Evolutionary conservation across 2,888 invertebrate species (phyloP).

Genomic region (Spisula solida): DNA sequence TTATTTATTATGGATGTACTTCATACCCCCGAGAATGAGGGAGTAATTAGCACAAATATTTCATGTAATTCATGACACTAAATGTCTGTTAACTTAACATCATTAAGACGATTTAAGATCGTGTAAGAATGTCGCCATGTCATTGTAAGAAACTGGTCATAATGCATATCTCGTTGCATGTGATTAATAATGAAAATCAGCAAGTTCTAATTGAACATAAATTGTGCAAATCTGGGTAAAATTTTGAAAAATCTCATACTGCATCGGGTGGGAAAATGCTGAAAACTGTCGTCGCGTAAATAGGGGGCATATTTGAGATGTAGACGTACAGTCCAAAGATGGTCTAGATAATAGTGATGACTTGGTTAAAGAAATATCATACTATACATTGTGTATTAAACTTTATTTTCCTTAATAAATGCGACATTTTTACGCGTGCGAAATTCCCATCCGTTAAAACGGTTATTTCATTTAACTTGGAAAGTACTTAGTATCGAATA

Average conservation of each 20-base stretch:
- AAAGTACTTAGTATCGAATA: neutral
- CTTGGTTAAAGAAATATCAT: neutral
- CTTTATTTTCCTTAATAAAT: neutral
- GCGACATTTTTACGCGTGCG: neutral
- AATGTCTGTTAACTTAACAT: neutral
- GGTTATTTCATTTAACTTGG: neutral
- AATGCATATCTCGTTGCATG: neutral
- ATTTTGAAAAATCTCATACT: neutral
- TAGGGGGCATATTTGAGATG: neutral
- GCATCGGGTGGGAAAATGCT: neutral
- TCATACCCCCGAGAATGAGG: neutral
- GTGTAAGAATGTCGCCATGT: neutral
- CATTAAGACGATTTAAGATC: neutral
- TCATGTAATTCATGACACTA: neutral
- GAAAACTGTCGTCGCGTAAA: neutral
- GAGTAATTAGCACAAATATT: neutral
- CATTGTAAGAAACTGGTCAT: neutral
- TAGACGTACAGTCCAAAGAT: neutral
- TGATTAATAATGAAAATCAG: neutral
- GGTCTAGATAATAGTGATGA: neutral
- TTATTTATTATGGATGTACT: neutral
- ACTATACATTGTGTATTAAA: neutral
- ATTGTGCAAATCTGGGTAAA: neutral
- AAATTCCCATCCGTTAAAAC: neutral
- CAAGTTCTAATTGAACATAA: neutral